Evolutionary conservation across 1,140 invertebrate genomes (phyloP).

Genomic region (Luehdorfia chinensis): DNA sequence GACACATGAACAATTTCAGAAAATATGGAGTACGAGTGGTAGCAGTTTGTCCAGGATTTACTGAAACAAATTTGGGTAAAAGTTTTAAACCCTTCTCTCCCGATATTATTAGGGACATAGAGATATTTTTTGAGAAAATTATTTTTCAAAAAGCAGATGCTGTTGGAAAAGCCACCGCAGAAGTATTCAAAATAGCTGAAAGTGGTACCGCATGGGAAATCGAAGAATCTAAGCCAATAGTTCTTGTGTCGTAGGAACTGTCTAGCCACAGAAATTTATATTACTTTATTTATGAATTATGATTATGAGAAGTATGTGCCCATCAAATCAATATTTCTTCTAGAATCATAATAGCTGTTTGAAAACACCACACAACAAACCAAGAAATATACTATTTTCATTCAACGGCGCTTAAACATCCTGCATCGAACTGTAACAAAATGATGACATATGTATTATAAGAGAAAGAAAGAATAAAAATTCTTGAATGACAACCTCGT

Average conservation of each 20-base stretch:
- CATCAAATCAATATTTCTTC: too few relatives aligned
- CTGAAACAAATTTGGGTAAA: constrained; percentile 54
- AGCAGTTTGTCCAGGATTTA: constrained; percentile 75
- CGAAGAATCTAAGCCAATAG: constrained; percentile 23
- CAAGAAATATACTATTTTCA: too few relatives aligned
- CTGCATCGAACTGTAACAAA: too few relatives aligned
- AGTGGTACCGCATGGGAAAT: constrained; percentile 40
- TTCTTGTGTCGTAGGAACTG: background rate
- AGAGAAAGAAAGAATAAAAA: too few relatives aligned
- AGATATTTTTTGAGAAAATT: background rate
- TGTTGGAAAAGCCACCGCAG: constrained; percentile 31
- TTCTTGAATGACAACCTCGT: too few relatives aligned
- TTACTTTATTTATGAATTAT: too few relatives aligned
- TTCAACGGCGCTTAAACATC: too few relatives aligned
- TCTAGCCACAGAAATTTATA: too few relatives aligned
- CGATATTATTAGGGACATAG: constrained; percentile 18
- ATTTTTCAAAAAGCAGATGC: constrained; percentile 20
- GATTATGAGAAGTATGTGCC: too few relatives aligned
- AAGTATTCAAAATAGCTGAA: constrained; percentile 42
- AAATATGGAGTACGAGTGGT: constrained; percentile 73
- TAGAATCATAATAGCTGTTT: too few relatives aligned
- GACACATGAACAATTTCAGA: constrained; percentile 71
- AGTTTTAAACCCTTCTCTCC: constrained; percentile 37
- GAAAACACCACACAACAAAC: too few relatives aligned
- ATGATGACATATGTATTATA: too few relatives aligned